phyloP scores from a whole-genome alignment of 2,888 invertebrate species.

The Pyrgus malvae region DNA sequence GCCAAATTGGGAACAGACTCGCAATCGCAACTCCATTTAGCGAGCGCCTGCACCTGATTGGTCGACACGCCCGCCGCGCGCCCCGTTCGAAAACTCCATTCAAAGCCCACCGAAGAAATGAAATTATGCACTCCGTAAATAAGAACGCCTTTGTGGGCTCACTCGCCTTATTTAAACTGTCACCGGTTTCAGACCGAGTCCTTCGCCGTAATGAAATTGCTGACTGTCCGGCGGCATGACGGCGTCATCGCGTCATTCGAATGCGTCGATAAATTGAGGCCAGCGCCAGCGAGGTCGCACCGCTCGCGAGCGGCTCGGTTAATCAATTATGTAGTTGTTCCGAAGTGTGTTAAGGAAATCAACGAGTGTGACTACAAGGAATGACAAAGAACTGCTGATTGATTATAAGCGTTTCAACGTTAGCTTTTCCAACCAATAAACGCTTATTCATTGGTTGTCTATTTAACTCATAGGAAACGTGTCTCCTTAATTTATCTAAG shows the following conservation, averaged over 20 bases:
- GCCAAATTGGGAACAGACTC: conserved; percentile 73
- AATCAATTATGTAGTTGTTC: conserved; percentile 26
- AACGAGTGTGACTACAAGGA: conserved; percentile 14
- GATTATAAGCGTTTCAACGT: conserved; percentile 4
- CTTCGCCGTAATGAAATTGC: conserved; percentile 47
- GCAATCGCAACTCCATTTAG: conserved; percentile 69
- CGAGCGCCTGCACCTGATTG: conserved; percentile 74
- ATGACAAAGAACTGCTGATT: conserved; percentile 12
- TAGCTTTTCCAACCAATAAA: too few species aligned
- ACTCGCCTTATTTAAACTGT: conserved; percentile 59
- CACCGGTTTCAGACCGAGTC: conserved; percentile 40
- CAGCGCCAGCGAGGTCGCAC: conserved; percentile 21
- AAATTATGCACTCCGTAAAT: conserved; percentile 76
- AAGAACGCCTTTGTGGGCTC: conserved; percentile 59
- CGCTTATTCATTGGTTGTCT: background rate
- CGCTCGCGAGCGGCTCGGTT: conserved; percentile 7
- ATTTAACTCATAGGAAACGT: background rate
- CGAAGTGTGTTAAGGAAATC: conserved; percentile 25
- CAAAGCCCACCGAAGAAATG: conserved; percentile 60
- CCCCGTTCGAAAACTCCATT: conserved; percentile 45
- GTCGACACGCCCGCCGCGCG: conserved; percentile 61
- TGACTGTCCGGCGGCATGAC: conserved; percentile 37
- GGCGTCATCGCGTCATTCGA: conserved; percentile 27
- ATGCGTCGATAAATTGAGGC: conserved; percentile 32
- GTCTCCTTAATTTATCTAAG: background rate